Evolutionary conservation across 2,113 vertebrate genomes (phyloP).

Genomic region (Tretioscincus oriximinensis): DNA sequence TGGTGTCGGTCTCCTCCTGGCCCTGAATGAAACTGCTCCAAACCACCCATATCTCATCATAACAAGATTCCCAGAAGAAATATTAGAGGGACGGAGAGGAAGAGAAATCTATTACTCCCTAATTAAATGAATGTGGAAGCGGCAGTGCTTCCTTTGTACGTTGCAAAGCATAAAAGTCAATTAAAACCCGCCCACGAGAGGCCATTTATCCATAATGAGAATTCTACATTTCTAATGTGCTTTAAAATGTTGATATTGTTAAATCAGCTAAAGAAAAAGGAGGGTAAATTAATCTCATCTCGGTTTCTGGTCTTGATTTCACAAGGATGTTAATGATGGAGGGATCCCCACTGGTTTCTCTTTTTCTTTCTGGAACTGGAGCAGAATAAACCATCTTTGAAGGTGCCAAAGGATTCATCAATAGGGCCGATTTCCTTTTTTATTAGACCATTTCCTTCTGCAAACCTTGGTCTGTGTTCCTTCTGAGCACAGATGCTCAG

Average conservation of each 20-base stretch:
- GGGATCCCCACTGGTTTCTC: too few relatives aligned
- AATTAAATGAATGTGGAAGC: conserved; percentile 37
- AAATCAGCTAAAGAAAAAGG: too few relatives aligned
- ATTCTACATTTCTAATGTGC: conserved; percentile 17
- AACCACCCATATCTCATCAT: conserved; percentile 21
- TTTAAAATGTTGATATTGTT: conserved; percentile 16
- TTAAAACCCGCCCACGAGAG: conserved; percentile 39
- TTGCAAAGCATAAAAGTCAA: conserved; percentile 39
- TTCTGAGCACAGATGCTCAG: too few relatives aligned
- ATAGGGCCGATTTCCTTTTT: background rate
- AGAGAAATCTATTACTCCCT: conserved; percentile 44
- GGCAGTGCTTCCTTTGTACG: conserved; percentile 37
- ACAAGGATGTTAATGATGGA: background rate
- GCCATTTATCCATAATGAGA: conserved; percentile 40
- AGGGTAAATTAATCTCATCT: background rate
- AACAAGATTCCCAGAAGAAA: conserved; percentile 41
- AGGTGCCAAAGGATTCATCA: background rate
- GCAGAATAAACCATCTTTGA: background rate
- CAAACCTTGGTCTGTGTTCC: too few relatives aligned
- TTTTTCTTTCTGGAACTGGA: background rate
- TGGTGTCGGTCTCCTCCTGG: background rate
- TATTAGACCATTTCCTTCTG: too few relatives aligned
- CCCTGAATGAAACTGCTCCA: background rate
- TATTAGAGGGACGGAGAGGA: conserved; percentile 1
- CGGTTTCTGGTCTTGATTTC: background rate